A percentile compares a stretch with the other conserved stretches of the same genome.
phyloP scores from a whole-genome alignment of 2,888 invertebrate species.

The Philonicus albiceps region DNA sequence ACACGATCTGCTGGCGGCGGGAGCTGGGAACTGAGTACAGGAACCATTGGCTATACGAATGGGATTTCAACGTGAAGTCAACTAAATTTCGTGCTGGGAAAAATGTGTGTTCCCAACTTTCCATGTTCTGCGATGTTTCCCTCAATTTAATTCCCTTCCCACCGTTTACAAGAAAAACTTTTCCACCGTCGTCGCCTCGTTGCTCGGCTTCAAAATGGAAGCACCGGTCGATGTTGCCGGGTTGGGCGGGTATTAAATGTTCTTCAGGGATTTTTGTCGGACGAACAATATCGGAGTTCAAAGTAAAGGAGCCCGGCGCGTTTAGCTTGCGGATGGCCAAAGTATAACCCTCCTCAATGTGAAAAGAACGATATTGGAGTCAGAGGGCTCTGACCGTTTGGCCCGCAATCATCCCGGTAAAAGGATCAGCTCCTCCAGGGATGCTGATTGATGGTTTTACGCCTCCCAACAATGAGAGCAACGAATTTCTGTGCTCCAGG shows the following conservation, averaged over 20 bases:
- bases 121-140: constrained; percentile 44
- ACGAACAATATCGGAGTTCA: background rate
- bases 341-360: background rate
- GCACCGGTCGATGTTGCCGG: background rate
- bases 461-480: background rate
- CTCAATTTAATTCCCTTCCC: constrained; percentile 46
- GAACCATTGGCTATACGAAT: constrained; percentile 5
- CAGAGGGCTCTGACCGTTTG: background rate
- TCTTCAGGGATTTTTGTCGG: constrained; percentile 11
- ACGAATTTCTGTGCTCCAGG: background rate
- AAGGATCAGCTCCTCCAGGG: background rate
- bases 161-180: constrained; percentile 44
- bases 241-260: constrained; percentile 6
- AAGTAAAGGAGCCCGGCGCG: background rate
- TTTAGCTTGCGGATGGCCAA: background rate
- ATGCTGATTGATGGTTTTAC: constrained; percentile 26
- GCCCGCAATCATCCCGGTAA: constrained; percentile 3
- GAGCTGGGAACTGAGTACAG: background rate
- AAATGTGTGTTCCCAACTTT: constrained; percentile 46
- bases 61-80: constrained; percentile 36
- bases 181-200: background rate
- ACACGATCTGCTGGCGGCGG: background rate
- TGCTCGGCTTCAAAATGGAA: constrained; percentile 19
- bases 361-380: background rate
- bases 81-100: constrained; percentile 37